Conservation (phyloP, 2,797 vertebrate genomes). For the Enteromius fasciolatus region DNA sequence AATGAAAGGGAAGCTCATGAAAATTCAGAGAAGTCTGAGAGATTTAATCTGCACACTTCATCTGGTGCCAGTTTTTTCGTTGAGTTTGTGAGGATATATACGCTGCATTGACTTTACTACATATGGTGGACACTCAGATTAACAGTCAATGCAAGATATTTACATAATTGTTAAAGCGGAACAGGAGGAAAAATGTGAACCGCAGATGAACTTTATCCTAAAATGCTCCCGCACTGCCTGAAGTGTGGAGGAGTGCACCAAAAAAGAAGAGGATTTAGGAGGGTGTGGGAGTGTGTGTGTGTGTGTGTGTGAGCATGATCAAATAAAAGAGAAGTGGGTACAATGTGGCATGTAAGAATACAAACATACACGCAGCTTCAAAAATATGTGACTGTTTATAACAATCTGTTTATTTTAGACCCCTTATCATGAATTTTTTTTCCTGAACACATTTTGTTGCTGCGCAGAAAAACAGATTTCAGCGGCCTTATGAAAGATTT, state of each 20-base stretch:
- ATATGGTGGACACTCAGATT: slow-evolving; percentile 45
- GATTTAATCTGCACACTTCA: slow-evolving; percentile 22
- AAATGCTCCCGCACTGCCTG: slow-evolving; percentile 60
- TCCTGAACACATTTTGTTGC: slow-evolving; percentile 1
- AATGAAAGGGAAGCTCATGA: slow-evolving; percentile 37
- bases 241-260: slow-evolving; percentile 50
- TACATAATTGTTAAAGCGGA: slow-evolving; percentile 59
- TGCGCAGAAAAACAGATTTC: not conserved
- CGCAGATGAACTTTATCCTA: slow-evolving; percentile 62
- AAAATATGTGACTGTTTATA: slow-evolving; percentile 1
- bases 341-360: slow-evolving; percentile 12
- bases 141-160: slow-evolving; percentile 59
- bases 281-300: slow-evolving; percentile 1
- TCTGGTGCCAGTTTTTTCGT: not conserved
- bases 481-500: not conserved
- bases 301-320: slow-evolving; percentile 16
- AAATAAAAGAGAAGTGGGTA: slow-evolving; percentile 35
- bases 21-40: slow-evolving; percentile 18
- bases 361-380: not conserved
- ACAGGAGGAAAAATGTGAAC: slow-evolving; percentile 57
- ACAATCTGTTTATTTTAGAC: slow-evolving; percentile 26
- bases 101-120: slow-evolving; percentile 44
- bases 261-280: slow-evolving; percentile 28
- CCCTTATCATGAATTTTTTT: not conserved
- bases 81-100: slow-evolving; percentile 30